Conservation (phyloP, 1,140 invertebrate genomes). For the Pinna nobilis region DNA sequence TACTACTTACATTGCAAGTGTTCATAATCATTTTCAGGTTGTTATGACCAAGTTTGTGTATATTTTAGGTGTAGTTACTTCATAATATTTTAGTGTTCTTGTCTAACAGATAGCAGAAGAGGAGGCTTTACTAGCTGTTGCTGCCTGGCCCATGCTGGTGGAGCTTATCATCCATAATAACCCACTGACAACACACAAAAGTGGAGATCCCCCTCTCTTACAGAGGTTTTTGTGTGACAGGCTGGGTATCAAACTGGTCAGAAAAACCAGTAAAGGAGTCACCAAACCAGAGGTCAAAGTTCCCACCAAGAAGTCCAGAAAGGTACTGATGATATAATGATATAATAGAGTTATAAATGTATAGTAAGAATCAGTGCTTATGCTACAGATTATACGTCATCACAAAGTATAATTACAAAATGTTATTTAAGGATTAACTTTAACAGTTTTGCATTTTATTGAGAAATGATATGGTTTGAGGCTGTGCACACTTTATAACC, state of each 20-base stretch:
- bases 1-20: too few species aligned
- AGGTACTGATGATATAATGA: slow-evolving; percentile 41
- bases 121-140: slow-evolving; percentile 70
- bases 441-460: too few species aligned
- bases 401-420: not conserved
- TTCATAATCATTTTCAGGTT: too few species aligned
- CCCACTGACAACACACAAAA: slow-evolving; percentile 67
- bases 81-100: not conserved
- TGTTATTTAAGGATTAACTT: too few species aligned
- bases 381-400: too few species aligned
- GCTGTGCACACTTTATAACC: not conserved
- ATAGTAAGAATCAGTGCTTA: too few species aligned
- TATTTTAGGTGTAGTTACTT: not conserved
- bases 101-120: slow-evolving; percentile 70
- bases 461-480: too few species aligned
- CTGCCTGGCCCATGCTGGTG: slow-evolving; percentile 71
- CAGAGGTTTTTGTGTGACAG: slow-evolving; percentile 68
- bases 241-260: slow-evolving; percentile 64
- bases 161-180: slow-evolving; percentile 72
- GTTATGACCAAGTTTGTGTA: too few species aligned
- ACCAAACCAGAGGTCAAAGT: slow-evolving; percentile 58
- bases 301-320: slow-evolving; percentile 50
- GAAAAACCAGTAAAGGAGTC: slow-evolving; percentile 48
- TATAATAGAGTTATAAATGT: too few species aligned
- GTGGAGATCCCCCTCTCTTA: slow-evolving; percentile 73